Evolutionary conservation across 1,140 invertebrate genomes (phyloP).

Genomic region (Bilobella aurantiaca): DNA sequence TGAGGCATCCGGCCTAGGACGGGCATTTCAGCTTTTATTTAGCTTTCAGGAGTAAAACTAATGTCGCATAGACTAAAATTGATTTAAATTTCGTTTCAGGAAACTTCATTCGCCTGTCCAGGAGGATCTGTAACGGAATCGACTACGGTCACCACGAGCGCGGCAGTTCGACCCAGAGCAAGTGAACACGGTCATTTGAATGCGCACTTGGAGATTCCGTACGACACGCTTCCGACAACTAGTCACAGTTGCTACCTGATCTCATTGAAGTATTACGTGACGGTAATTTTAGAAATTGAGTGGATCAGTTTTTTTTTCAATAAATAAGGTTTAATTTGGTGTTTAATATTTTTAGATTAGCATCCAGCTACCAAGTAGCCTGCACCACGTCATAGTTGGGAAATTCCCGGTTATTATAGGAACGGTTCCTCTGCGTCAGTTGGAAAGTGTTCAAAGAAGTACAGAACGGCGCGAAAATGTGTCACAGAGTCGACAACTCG

Average conservation of each 20-base stretch:
- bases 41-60: too few relatives aligned
- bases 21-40: too few relatives aligned
- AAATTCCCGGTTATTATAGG: not conserved
- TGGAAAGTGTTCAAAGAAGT: not conserved
- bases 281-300: not conserved
- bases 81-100: too few relatives aligned
- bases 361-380: not conserved
- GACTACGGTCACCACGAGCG: not conserved
- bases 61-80: too few relatives aligned
- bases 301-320: not conserved
- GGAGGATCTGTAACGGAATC: not conserved
- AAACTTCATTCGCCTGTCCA: not conserved
- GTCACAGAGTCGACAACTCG: too few relatives aligned
- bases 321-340: not conserved
- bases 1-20: too few relatives aligned
- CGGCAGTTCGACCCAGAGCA: not conserved
- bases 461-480: not conserved
- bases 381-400: not conserved
- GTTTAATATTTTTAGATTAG: conserved; percentile 1
- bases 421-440: not conserved
- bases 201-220: not conserved
- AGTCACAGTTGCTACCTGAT: not conserved
- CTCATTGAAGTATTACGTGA: not conserved
- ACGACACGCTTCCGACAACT: not conserved
- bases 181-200: not conserved